Conservation (phyloP, 2,888 invertebrate species). For the Apodemia mormo region DNA sequence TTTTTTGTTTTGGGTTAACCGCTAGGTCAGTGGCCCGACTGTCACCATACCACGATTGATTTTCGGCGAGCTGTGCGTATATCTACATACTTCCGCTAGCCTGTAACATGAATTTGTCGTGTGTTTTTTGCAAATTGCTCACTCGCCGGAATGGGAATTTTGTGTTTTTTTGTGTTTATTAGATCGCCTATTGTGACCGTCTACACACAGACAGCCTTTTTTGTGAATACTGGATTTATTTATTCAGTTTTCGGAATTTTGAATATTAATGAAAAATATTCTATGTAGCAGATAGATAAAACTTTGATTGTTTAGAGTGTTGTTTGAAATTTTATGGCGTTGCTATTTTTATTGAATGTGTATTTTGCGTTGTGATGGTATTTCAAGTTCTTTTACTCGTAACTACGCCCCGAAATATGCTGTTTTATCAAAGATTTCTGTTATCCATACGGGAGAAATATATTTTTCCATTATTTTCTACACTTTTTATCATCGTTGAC, state of each 20-base stretch:
- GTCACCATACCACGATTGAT: slow-evolving; percentile 38
- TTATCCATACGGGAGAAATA: too few species aligned
- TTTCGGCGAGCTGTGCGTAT: slow-evolving; percentile 29
- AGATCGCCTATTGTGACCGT: slow-evolving; percentile 20
- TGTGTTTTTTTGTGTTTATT: slow-evolving; percentile 23
- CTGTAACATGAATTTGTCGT: slow-evolving; percentile 23
- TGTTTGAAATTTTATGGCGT: background rate
- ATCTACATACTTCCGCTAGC: slow-evolving; percentile 21
- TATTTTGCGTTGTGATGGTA: background rate
- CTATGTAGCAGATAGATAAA: background rate
- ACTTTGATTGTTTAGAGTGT: background rate
- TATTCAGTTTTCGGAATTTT: slow-evolving; percentile 22
- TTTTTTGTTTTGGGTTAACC: background rate
- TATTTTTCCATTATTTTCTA: too few species aligned
- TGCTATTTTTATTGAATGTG: background rate
- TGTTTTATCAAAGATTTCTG: too few species aligned
- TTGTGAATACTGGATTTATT: slow-evolving; percentile 21
- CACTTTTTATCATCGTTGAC: too few species aligned
- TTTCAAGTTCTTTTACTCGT: too few species aligned
- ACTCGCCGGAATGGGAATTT: slow-evolving; percentile 25
- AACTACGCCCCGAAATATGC: too few species aligned
- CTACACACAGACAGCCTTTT: slow-evolving; percentile 6
- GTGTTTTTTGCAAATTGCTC: slow-evolving; percentile 27
- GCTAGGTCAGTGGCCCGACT: slow-evolving; percentile 22
- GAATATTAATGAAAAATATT: background rate